Conservation (phyloP, 2,888 invertebrate genomes). For the Habroteleia sp. region DNA sequence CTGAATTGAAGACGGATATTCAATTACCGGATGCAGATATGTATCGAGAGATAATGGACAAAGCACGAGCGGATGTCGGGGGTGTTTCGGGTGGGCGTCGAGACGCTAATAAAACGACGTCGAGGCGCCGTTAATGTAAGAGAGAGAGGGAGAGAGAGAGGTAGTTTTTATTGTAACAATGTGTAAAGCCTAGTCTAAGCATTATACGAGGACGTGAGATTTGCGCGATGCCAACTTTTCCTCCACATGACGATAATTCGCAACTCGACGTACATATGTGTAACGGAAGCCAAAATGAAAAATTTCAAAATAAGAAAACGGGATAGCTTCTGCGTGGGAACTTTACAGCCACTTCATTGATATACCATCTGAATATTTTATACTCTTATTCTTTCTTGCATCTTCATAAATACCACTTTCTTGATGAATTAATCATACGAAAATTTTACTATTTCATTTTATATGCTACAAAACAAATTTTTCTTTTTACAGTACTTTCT, state of each 20-base stretch:
- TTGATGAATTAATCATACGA: background rate
- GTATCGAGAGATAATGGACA: slow-evolving; percentile 59
- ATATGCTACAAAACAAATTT: too few species aligned
- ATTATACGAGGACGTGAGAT: slow-evolving; percentile 43
- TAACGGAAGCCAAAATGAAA: slow-evolving; percentile 24
- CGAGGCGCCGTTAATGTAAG: slow-evolving; percentile 51
- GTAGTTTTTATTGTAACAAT: slow-evolving; percentile 29
- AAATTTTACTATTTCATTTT: too few species aligned
- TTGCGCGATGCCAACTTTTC: slow-evolving; percentile 42
- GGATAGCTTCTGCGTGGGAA: slow-evolving; percentile 18
- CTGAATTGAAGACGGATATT: slow-evolving; percentile 43
- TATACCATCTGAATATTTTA: background rate
- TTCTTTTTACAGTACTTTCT: too few species aligned
- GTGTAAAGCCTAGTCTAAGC: slow-evolving; percentile 38
- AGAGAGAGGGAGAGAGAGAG: too few species aligned
- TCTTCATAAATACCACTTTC: background rate
- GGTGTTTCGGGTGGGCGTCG: slow-evolving; percentile 59
- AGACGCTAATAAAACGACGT: slow-evolving; percentile 55
- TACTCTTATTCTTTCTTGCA: too few species aligned
- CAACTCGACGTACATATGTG: slow-evolving; percentile 4
- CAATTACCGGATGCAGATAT: slow-evolving; percentile 57
- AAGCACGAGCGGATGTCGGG: slow-evolving; percentile 45
- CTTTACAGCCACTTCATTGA: slow-evolving; percentile 9
- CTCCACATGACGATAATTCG: slow-evolving; percentile 29
- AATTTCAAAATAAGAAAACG: slow-evolving; percentile 5